These are phyloP conservation scores for Synergus laeviventris DNA, from an alignment of 2,888 invertebrate genomes.

Conservation along the genomic window DNA sequence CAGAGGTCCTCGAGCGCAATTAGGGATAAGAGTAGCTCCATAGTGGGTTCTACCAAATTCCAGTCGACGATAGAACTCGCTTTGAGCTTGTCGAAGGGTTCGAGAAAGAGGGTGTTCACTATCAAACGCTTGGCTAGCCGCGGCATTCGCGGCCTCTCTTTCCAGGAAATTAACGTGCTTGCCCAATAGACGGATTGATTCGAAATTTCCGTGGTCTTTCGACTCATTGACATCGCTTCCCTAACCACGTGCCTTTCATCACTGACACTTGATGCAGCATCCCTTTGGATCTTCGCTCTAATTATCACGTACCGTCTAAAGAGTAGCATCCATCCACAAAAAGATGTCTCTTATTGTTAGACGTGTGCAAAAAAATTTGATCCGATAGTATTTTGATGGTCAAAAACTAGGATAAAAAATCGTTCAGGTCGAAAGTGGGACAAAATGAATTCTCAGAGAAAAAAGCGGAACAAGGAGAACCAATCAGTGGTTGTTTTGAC, in stretches of 20 bases:
- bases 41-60: conserved; percentile 61
- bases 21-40: conserved; percentile 55
- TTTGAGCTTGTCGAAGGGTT: conserved; percentile 61
- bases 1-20: conserved; percentile 58
- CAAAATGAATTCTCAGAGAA: too few species aligned
- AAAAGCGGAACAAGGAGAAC: too few species aligned
- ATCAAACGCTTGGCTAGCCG: conserved; percentile 69
- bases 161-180: conserved; percentile 51
- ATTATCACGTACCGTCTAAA: conserved; percentile 3
- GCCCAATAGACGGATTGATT: conserved; percentile 70
- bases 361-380: too few species aligned
- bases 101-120: conserved; percentile 65
- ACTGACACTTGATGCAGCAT: conserved; percentile 37
- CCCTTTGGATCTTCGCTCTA: not conserved
- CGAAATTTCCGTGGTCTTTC: conserved; percentile 68
- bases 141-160: conserved; percentile 58
- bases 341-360: not conserved
- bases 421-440: too few species aligned
- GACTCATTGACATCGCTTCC: conserved; percentile 60
- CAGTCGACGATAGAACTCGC: conserved; percentile 63
- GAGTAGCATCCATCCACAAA: not conserved
- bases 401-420: too few species aligned
- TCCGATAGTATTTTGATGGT: too few species aligned
- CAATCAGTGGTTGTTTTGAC: too few species aligned
- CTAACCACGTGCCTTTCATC: conserved; percentile 37